phyloP scores from a whole-genome alignment of 1,140 invertebrate genomes.

The Caenorhabditis inopinata region DNA sequence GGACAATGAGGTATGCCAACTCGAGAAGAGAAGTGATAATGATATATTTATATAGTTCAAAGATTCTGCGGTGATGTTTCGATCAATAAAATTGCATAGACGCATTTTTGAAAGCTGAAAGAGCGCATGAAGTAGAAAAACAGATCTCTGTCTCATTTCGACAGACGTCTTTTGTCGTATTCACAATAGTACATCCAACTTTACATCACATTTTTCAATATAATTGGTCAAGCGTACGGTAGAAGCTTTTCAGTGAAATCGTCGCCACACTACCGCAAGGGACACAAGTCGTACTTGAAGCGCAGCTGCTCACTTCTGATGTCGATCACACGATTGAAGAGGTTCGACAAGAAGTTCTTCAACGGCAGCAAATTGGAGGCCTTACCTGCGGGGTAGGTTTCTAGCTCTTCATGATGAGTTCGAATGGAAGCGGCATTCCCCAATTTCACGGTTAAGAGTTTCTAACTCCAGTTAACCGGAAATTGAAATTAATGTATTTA shows the following conservation, averaged over 20 bases:
- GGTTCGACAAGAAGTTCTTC: conserved; percentile 44
- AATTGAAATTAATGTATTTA: too few species aligned
- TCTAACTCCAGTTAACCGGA: too few species aligned
- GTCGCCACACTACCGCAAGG: conserved; percentile 59
- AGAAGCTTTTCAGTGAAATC: conserved; percentile 50
- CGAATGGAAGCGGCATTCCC: too few species aligned
- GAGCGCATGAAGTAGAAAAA: too few species aligned
- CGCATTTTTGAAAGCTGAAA: too few species aligned
- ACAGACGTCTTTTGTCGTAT: too few species aligned
- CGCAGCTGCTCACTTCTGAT: conserved; percentile 64
- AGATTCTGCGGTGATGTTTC: neutral
- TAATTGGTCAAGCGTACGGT: too few species aligned
- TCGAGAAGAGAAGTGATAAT: neutral
- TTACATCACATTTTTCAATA: neutral
- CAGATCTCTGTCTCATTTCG: too few species aligned
- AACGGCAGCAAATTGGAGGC: conserved; percentile 20
- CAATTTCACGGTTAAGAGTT: too few species aligned
- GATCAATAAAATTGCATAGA: conserved; percentile 6
- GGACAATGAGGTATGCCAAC: conserved; percentile 1
- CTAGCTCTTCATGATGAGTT: too few species aligned
- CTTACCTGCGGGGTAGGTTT: conserved; percentile 4
- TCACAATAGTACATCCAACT: neutral
- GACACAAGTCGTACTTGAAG: conserved; percentile 64
- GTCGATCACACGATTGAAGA: conserved; percentile 65
- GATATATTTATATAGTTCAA: neutral